phyloP scores from a whole-genome alignment of 2,888 invertebrate species.

The Cistogaster globosa region DNA sequence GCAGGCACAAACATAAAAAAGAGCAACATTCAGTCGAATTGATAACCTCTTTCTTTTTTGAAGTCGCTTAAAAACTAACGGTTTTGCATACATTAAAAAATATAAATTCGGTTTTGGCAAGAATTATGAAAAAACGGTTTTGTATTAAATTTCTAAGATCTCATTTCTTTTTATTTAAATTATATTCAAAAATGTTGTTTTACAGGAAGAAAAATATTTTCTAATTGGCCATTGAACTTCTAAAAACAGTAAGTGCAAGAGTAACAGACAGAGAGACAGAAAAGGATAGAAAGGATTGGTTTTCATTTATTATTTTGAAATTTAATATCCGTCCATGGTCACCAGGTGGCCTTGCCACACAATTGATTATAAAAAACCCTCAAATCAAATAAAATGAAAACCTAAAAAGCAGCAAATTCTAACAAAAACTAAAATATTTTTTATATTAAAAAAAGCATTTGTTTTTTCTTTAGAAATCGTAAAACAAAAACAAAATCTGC shows the following conservation, averaged over 20 bases:
- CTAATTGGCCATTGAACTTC: slow-evolving; percentile 23
- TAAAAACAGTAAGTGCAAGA: not conserved
- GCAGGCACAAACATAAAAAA: too few species aligned
- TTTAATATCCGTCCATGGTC: slow-evolving; percentile 47
- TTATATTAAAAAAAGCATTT: slow-evolving; percentile 18
- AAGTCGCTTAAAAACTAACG: too few species aligned
- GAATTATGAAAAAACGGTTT: too few species aligned
- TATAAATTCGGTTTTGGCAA: too few species aligned
- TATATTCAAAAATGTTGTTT: too few species aligned
- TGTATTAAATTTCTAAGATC: too few species aligned
- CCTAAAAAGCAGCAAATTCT: slow-evolving; percentile 13
- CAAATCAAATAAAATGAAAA: slow-evolving; percentile 29
- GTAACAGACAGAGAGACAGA: not conserved
- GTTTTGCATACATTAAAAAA: too few species aligned
- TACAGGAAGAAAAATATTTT: not conserved
- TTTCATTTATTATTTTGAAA: slow-evolving; percentile 50
- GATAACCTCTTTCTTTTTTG: too few species aligned
- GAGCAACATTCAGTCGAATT: too few species aligned
- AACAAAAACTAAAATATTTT: slow-evolving; percentile 10
- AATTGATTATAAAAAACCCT: slow-evolving; percentile 21
- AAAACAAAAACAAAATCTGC: slow-evolving; percentile 14
- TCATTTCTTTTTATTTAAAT: too few species aligned
- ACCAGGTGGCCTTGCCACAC: slow-evolving; percentile 66
- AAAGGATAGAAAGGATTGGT: slow-evolving; percentile 45
- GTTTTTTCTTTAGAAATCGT: slow-evolving; percentile 20